Conservation (phyloP, 2,888 invertebrate species). For the Cataglyphis altisquamis region DNA sequence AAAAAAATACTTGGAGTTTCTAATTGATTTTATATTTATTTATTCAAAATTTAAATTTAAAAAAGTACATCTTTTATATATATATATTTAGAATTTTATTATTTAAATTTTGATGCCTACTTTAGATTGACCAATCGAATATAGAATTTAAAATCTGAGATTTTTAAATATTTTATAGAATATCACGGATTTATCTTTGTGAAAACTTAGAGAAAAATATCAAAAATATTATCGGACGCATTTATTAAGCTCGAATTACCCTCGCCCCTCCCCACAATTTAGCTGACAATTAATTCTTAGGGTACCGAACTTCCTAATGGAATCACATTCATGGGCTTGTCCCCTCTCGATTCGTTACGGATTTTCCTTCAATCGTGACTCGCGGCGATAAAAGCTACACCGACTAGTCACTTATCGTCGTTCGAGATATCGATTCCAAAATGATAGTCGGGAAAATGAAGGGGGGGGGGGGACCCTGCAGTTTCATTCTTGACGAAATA, state of each 20-base stretch:
- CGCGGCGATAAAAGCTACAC: constrained; percentile 39
- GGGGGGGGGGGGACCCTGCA: constrained; percentile 36
- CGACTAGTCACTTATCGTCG: constrained; percentile 44
- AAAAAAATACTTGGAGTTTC: neutral
- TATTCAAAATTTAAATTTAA: neutral
- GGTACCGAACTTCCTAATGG: constrained; percentile 26
- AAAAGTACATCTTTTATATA: neutral
- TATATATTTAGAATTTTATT: neutral
- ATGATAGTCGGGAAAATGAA: constrained; percentile 7
- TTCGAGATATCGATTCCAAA: constrained; percentile 9
- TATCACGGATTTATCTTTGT: neutral
- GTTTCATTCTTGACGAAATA: constrained; percentile 52
- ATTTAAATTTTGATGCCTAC: neutral
- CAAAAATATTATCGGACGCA: neutral
- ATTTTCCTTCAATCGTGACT: constrained; percentile 72
- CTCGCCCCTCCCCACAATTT: neutral
- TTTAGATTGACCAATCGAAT: neutral
- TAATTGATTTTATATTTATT: neutral
- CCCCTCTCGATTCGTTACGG: constrained; percentile 78
- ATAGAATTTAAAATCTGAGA: neutral
- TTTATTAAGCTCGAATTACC: neutral
- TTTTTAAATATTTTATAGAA: neutral
- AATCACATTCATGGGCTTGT: constrained; percentile 41
- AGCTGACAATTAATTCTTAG: constrained; percentile 25
- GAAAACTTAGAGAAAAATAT: neutral